Base-by-base conservation (phyloP, 1,140 invertebrate species). In the Neodiprion lecontei region DNA sequence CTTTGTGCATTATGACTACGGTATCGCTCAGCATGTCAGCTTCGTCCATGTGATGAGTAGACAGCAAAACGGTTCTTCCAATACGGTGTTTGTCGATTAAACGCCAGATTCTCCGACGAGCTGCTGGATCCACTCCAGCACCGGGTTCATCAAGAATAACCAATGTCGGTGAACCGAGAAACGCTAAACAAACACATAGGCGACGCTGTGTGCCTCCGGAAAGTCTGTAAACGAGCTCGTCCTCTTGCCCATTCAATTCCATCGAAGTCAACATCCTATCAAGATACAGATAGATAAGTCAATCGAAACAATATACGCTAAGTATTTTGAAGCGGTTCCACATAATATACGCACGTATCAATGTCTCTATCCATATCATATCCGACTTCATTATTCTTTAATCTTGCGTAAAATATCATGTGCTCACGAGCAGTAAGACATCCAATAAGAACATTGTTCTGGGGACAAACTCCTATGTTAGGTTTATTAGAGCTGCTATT, bases 61-160 rank as follows among this genome's bases (percentile, higher is more conserved):
- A 94, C 12, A 95, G 88, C 23, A 95, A 86, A 17, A 95, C 91
- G 1, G 93, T 93, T 7, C 93, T 89, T 71, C 92, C 91, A 48
- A 89, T 87, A 40, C 92, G 90, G 77, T 94, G 87, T 65, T 90
- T 89, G 77, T 92, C 89, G 75, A 96, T 93, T 70, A 95, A 89
- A 65, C 92, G 91, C 95, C 95, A 96, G 61, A 96, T 91, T 69
- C 93, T 92, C 73, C 94, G 91, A 47, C 93, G 86, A 0, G 94
- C 93, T 12, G 94, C 92, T 0, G 94, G 94, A 83, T 96, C 95
- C 12, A 96, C 94, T 1, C 95, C 94, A 69, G 93, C 93, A 9
- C 94, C 95, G 4, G 94, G 94, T 78, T 96, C 95, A 83, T 96
- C 97, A 73, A 98, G 87, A 75, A 97, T 95, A 9, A 97, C 92